These are phyloP conservation scores for Agrotis segetum DNA, from an alignment of 2,888 invertebrate genomes.

Conservation along the genomic window DNA sequence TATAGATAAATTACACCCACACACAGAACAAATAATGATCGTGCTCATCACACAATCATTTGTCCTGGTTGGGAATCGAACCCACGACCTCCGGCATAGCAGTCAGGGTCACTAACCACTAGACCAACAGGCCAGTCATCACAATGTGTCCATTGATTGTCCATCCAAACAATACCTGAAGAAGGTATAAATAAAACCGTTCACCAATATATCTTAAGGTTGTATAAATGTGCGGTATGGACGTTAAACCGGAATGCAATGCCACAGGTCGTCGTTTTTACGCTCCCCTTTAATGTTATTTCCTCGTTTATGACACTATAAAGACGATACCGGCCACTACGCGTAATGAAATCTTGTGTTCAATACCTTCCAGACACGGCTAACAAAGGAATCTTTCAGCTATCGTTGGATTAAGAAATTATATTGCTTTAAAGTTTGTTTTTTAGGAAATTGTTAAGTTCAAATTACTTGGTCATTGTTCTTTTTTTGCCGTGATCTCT, in stretches of 20 bases:
- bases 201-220: slow-evolving; percentile 70
- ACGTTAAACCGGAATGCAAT: slow-evolving; percentile 83
- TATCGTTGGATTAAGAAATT: slow-evolving; percentile 35
- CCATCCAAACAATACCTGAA: slow-evolving; percentile 30
- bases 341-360: slow-evolving; percentile 90
- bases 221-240: slow-evolving; percentile 75
- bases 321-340: slow-evolving; percentile 90
- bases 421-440: slow-evolving; percentile 30
- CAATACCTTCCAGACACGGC: slow-evolving; percentile 82
- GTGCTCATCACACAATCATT: no score
- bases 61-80: no score
- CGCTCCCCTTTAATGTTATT: slow-evolving; percentile 88
- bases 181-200: slow-evolving; percentile 59
- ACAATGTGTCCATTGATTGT: background rate
- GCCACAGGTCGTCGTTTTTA: slow-evolving; percentile 90
- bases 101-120: no score
- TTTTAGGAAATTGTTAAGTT: no score
- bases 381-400: slow-evolving; percentile 62
- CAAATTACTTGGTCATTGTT: no score
- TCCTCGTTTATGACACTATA: slow-evolving; percentile 90
- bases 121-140: no score
- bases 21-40: no score
- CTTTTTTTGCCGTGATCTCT: no score
- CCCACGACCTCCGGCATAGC: no score
- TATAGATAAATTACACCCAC: no score